phyloP scores from a whole-genome alignment of 2,797 vertebrate genomes.

The Thunnus albacares region DNA sequence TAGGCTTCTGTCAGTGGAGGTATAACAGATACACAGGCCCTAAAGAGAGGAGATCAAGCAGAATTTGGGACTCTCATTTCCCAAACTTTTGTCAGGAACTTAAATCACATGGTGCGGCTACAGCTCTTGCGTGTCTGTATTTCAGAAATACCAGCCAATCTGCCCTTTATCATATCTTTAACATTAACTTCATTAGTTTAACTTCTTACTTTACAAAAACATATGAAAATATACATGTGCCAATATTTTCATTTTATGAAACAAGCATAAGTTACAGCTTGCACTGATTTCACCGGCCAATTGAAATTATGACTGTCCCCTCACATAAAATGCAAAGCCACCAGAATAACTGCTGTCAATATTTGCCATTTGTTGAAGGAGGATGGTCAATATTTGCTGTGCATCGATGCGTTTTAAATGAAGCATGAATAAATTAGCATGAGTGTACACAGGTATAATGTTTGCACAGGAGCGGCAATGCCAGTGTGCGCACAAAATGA shows the following conservation, averaged over 20 bases:
- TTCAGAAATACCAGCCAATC: too few relatives aligned
- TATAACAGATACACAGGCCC: constrained; percentile 5
- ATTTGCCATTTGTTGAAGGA: constrained; percentile 40
- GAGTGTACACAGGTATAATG: constrained; percentile 17
- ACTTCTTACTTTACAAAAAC: neutral
- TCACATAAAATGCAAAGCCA: constrained; percentile 16
- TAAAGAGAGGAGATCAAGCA: constrained; percentile 1
- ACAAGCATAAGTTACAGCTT: neutral
- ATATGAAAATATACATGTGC: neutral
- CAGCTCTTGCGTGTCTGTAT: neutral
- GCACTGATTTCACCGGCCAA: constrained; percentile 14
- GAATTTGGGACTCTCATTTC: neutral
- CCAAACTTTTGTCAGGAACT: neutral
- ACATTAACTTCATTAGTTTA: neutral
- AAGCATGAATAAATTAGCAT: constrained; percentile 35
- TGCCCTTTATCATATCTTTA: neutral
- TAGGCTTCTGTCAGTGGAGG: constrained; percentile 3
- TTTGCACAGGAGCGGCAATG: constrained; percentile 25
- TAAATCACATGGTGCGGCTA: neutral
- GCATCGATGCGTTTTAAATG: constrained; percentile 37
- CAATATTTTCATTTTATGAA: neutral
- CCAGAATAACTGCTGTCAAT: constrained; percentile 25
- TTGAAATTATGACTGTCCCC: neutral
- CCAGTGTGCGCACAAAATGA: constrained; percentile 22
- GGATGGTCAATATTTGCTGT: constrained; percentile 52